These are phyloP conservation scores for Hycleus cichorii DNA, from an alignment of 1,140 invertebrate genomes.

Conservation along the genomic window DNA sequence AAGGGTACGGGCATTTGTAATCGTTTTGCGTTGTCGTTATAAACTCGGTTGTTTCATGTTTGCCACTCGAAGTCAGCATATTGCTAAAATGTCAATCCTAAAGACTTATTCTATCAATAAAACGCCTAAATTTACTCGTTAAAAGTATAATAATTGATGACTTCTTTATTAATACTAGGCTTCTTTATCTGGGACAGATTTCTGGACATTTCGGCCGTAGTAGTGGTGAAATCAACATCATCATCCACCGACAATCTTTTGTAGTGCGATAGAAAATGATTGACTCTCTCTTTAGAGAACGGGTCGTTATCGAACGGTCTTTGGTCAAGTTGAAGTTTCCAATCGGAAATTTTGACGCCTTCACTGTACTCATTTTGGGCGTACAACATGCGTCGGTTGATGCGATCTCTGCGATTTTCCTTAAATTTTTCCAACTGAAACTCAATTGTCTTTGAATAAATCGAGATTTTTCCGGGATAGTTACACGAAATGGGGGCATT, in stretches of 20 bases:
- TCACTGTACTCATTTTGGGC: constrained; percentile 2
- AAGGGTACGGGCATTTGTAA: constrained; percentile 27
- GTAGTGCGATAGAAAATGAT: constrained; percentile 4
- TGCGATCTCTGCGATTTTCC: background rate
- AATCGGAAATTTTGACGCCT: background rate
- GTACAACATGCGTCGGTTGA: background rate
- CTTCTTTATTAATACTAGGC: background rate
- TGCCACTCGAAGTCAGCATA: too few species aligned
- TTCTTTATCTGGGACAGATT: background rate
- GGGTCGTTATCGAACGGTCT: constrained; percentile 6
- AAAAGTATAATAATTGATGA: constrained; percentile 2
- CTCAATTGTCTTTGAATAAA: background rate
- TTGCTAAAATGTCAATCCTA: too few species aligned
- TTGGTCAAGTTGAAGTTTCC: background rate
- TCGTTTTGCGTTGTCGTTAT: constrained; percentile 32
- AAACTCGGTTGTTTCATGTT: constrained; percentile 13
- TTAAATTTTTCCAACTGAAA: background rate
- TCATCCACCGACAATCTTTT: background rate
- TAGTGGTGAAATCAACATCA: background rate
- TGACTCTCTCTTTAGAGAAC: constrained; percentile 2
- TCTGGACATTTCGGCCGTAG: constrained; percentile 1
- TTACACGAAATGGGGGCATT: constrained; percentile 7
- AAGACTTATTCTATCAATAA: too few species aligned
- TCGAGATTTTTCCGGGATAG: background rate
- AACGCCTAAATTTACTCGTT: background rate